phyloP scores from a whole-genome alignment of 2,888 invertebrate genomes.

The Lissonota sp. region DNA sequence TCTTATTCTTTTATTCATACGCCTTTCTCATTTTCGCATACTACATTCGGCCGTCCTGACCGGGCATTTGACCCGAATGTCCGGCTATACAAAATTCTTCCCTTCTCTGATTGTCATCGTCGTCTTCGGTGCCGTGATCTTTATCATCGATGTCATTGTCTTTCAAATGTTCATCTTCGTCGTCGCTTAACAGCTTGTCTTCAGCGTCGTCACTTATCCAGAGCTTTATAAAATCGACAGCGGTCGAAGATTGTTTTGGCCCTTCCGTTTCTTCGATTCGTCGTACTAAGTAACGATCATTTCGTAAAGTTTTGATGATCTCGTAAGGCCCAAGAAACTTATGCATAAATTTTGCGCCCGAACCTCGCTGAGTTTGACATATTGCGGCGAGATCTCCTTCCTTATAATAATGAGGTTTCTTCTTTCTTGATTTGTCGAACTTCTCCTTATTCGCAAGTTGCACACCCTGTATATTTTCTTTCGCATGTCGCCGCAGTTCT shows the following conservation, averaged over 20 bases:
- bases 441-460: constrained; percentile 8
- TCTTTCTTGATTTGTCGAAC: constrained; percentile 27
- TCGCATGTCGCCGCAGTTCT: constrained; percentile 7
- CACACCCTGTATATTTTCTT: constrained; percentile 1
- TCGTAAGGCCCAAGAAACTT: constrained; percentile 32
- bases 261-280: constrained; percentile 45
- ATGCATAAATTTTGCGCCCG: constrained; percentile 15
- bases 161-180: too few relatives aligned
- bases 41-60: constrained; percentile 11
- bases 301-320: constrained; percentile 15
- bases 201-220: constrained; percentile 22
- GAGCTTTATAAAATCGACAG: constrained; percentile 41
- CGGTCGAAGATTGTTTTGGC: constrained; percentile 29
- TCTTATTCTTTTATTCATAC: too few relatives aligned
- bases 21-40: too few relatives aligned
- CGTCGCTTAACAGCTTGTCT: not conserved
- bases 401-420: constrained; percentile 16
- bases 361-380: constrained; percentile 7
- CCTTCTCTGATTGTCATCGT: too few relatives aligned
- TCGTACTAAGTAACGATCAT: constrained; percentile 41
- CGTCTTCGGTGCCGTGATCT: too few relatives aligned
- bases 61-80: constrained; percentile 29
- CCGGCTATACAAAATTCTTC: not conserved
- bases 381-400: constrained; percentile 28
- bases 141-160: too few relatives aligned